These are phyloP conservation scores for Autographa pulchrina DNA, from an alignment of 2,888 invertebrate species.

Conservation along the genomic window DNA sequence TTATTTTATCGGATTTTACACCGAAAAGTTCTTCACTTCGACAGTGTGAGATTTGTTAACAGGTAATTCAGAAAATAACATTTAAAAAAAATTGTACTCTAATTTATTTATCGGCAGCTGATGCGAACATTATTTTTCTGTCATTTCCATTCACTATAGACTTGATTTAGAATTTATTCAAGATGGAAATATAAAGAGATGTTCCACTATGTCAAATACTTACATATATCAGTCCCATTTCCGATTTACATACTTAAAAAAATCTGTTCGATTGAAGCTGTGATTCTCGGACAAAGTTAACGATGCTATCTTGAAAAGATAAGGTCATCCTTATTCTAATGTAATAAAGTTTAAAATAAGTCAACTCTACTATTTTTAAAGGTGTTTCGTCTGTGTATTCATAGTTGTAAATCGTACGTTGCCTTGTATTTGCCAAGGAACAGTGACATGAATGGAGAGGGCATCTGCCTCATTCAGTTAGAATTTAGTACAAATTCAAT, in stretches of 20 bases:
- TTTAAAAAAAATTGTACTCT: background rate
- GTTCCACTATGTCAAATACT: slow-evolving; percentile 45
- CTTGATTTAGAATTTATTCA: slow-evolving; percentile 19
- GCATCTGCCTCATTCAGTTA: slow-evolving; percentile 56
- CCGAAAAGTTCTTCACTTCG: too few species aligned
- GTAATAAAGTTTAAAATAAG: slow-evolving; percentile 19
- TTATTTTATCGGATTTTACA: background rate
- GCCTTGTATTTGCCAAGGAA: slow-evolving; percentile 51
- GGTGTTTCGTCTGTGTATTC: slow-evolving; percentile 18
- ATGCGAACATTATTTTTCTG: slow-evolving; percentile 1
- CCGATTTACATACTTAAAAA: slow-evolving; percentile 44
- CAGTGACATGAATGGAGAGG: slow-evolving; percentile 50
- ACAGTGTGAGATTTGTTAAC: too few species aligned
- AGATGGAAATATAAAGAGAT: slow-evolving; percentile 40
- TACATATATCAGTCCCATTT: slow-evolving; percentile 48
- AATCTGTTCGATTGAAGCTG: slow-evolving; percentile 29
- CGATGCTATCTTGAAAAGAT: background rate
- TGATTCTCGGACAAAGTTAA: slow-evolving; percentile 15
- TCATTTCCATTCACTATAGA: background rate
- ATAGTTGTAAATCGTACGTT: slow-evolving; percentile 51
- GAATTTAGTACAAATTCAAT: slow-evolving; percentile 60
- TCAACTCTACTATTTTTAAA: slow-evolving; percentile 5
- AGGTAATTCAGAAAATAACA: too few species aligned
- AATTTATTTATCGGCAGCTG: background rate
- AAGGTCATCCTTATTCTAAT: background rate